These are phyloP conservation scores for Deroplatys truncata DNA, from an alignment of 2,888 invertebrate genomes.

Conservation along the genomic window DNA sequence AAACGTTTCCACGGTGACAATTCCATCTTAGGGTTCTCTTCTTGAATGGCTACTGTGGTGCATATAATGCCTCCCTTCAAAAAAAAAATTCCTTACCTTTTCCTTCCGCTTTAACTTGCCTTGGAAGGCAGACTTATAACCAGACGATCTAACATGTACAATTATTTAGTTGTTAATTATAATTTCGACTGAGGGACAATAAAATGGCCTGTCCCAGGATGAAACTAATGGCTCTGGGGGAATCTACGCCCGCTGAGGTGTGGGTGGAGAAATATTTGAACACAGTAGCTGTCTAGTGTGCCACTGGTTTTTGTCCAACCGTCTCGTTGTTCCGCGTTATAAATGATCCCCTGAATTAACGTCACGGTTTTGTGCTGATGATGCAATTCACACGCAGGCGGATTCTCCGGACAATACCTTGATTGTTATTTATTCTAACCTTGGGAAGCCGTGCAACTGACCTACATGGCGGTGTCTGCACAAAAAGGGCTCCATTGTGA, in stretches of 20 bases:
- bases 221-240: background rate
- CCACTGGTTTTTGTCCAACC: background rate
- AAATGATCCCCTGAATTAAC: background rate
- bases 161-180: background rate
- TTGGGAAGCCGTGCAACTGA: background rate
- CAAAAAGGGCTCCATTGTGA: background rate
- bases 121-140: no score
- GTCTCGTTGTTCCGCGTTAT: background rate
- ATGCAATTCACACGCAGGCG: background rate
- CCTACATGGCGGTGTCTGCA: conserved; percentile 7
- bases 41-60: no score
- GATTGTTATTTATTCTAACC: conserved; percentile 7
- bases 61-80: no score
- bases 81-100: no score
- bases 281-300: background rate
- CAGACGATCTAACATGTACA: background rate
- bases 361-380: background rate
- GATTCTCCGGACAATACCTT: background rate
- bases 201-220: background rate
- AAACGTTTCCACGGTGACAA: no score
- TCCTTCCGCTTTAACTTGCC: no score
- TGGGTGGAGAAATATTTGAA: background rate
- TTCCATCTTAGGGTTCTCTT: no score
- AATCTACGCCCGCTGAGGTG: background rate
- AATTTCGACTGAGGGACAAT: background rate